Percentiles rank a stretch among this genome's conserved stretches.
These are phyloP conservation scores for Melanotaenia pygmaea DNA, from an alignment of 2,797 vertebrate genomes.

Conservation along the genomic window DNA sequence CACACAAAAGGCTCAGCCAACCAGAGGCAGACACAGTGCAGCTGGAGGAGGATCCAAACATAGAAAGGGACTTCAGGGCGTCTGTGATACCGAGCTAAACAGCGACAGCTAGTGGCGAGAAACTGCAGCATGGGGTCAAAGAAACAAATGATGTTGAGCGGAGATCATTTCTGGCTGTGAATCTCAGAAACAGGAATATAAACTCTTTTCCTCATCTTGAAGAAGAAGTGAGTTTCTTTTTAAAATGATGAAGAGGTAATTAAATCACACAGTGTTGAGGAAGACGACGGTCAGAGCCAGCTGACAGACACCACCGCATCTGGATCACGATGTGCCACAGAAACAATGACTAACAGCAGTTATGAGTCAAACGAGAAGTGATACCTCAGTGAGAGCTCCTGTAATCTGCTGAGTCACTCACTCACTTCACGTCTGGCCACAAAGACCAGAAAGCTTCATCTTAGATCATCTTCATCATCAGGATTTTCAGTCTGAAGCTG, in stretches of 20 bases:
- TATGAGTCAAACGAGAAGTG: too few species aligned
- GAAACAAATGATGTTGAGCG: too few species aligned
- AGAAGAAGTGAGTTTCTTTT: too few species aligned
- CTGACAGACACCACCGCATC: neutral
- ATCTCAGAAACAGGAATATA: too few species aligned
- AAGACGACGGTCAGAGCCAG: neutral
- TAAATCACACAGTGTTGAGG: too few species aligned
- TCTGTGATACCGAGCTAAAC: conserved; percentile 11
- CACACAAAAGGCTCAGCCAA: conserved; percentile 37
- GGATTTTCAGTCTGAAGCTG: conserved; percentile 15
- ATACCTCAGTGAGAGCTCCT: conserved; percentile 9
- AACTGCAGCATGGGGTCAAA: conserved; percentile 22
- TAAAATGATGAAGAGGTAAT: too few species aligned
- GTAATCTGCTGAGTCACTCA: conserved; percentile 29
- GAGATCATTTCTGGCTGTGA: neutral
- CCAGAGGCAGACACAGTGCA: conserved; percentile 52
- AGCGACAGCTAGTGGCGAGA: conserved; percentile 51
- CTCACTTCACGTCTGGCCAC: conserved; percentile 12
- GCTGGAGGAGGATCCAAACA: conserved; percentile 23
- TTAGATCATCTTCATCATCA: conserved; percentile 9
- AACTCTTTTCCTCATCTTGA: too few species aligned
- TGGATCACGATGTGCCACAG: neutral
- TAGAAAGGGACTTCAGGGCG: neutral
- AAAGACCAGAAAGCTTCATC: conserved; percentile 26
- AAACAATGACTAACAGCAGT: conserved; percentile 19